These are phyloP conservation scores for Xanthia togata DNA, from an alignment of 2,888 invertebrate genomes.

Conservation along the genomic window DNA sequence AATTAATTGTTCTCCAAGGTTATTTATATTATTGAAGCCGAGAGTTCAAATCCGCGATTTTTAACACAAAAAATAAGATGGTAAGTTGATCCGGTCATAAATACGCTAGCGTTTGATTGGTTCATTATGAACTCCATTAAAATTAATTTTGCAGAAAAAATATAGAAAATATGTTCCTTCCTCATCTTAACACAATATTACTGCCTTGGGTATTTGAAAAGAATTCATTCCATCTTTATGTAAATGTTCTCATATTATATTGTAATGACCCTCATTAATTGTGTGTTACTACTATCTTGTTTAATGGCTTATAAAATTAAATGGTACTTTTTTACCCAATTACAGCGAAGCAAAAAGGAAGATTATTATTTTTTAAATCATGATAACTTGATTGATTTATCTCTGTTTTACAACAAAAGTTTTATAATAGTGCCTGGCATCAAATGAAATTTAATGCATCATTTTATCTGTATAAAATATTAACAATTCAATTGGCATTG, in stretches of 20 bases:
- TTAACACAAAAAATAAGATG: neutral
- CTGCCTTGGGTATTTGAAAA: slow-evolving; percentile 19
- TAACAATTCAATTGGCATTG: neutral
- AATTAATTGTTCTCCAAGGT: neutral
- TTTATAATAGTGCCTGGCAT: neutral
- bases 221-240: slow-evolving; percentile 38
- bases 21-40: neutral
- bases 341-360: no score
- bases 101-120: neutral
- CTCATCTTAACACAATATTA: neutral
- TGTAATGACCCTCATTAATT: slow-evolving; percentile 41
- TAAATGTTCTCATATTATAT: slow-evolving; percentile 32
- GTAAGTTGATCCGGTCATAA: neutral
- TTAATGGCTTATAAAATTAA: slow-evolving; percentile 7
- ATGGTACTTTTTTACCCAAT: no score
- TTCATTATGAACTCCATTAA: neutral
- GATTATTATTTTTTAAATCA: neutral
- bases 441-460: neutral
- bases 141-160: neutral
- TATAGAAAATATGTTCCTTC: neutral
- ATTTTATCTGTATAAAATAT: no score
- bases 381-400: neutral
- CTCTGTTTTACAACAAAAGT: neutral
- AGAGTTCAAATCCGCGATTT: neutral
- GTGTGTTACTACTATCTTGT: neutral